Evolutionary conservation across 2,797 vertebrate genomes (phyloP).

Genomic region (Sebastes oblongus): DNA sequence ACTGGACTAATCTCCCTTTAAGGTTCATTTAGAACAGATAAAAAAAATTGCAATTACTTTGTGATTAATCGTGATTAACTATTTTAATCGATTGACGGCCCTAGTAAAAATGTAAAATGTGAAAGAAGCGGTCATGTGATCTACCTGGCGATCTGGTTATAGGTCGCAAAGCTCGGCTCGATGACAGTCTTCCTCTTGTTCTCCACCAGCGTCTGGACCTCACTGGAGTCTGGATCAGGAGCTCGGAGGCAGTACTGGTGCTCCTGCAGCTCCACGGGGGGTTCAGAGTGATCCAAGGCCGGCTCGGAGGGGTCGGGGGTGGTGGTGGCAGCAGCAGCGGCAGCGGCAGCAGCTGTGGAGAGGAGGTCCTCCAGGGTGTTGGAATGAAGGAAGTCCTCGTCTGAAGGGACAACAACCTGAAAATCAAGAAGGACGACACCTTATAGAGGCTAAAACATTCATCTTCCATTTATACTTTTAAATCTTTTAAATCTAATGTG

Average conservation of each 20-base stretch:
- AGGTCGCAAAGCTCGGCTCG: constrained; percentile 44
- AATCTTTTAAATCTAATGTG: background rate
- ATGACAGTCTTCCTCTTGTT: background rate
- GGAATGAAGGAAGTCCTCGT: constrained; percentile 39
- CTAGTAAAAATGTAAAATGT: too few species aligned
- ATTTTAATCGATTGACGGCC: fast-evolving
- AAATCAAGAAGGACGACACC: background rate
- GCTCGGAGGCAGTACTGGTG: constrained; percentile 64
- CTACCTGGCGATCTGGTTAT: constrained; percentile 64
- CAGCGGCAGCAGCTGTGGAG: background rate
- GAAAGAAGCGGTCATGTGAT: background rate
- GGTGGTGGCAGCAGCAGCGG: background rate
- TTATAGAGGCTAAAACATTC: background rate
- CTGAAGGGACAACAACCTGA: constrained; percentile 37
- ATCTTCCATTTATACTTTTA: background rate
- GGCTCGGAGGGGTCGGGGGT: background rate
- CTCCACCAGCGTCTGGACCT: background rate
- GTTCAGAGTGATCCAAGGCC: background rate
- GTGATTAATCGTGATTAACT: too few species aligned
- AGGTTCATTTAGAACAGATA: too few species aligned
- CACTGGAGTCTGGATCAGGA: constrained; percentile 19
- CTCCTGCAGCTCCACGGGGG: constrained; percentile 34
- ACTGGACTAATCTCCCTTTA: too few species aligned
- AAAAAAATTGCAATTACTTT: too few species aligned
- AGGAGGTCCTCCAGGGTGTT: constrained; percentile 46